Evolutionary conservation across 2,888 invertebrate species (phyloP).

Genomic region (Noctua janthina): DNA sequence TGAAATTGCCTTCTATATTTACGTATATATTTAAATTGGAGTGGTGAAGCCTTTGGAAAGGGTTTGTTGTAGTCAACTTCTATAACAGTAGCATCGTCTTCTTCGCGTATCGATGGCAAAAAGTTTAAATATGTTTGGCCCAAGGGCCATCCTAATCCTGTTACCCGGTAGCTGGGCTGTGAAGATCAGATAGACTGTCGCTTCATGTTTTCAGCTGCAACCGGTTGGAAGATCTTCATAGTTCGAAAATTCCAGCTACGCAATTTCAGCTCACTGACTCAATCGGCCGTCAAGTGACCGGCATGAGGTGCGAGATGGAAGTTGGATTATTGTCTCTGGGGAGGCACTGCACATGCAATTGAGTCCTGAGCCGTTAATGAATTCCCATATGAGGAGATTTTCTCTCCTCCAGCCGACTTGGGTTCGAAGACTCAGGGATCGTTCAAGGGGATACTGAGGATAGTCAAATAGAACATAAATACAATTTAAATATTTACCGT

Average conservation of each 20-base stretch:
- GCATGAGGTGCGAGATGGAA: neutral
- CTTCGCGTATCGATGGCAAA: too few species aligned
- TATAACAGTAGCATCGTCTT: neutral
- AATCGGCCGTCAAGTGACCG: neutral
- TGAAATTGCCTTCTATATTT: conserved; percentile 57
- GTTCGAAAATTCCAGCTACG: neutral
- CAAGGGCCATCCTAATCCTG: neutral
- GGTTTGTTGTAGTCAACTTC: conserved; percentile 9
- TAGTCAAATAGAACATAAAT: neutral
- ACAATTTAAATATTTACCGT: neutral
- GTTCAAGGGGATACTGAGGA: neutral
- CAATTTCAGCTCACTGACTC: neutral
- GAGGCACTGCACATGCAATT: neutral
- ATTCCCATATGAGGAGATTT: neutral
- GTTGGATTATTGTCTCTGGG: neutral
- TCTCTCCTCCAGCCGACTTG: neutral
- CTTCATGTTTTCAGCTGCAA: neutral
- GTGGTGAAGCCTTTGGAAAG: conserved; percentile 23
- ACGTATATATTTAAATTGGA: conserved; percentile 50
- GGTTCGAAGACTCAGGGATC: neutral
- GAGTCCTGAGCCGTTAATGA: neutral
- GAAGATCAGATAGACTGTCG: neutral
- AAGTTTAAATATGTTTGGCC: neutral
- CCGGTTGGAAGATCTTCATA: neutral
- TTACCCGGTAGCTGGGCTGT: neutral